A percentile compares a stretch with the other conserved stretches of the same genome.
Evolutionary conservation across 1,140 invertebrate genomes (phyloP).

Genomic region (Drosophila setifemur): DNA sequence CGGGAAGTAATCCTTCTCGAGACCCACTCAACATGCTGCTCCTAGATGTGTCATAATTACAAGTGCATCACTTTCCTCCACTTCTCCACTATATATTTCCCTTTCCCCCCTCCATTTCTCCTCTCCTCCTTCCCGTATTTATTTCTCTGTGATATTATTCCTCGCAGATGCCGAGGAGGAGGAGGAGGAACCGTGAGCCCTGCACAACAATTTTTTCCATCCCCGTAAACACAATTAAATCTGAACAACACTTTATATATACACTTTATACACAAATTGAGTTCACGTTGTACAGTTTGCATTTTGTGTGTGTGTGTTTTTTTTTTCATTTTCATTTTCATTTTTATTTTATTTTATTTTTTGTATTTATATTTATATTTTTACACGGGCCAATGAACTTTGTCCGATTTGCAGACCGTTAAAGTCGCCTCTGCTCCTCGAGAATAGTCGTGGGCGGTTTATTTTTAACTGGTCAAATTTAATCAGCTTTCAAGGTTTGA

Average conservation of each 20-base stretch:
- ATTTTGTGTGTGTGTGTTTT: too few relatives aligned
- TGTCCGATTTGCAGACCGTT: neutral
- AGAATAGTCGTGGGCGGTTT: too few relatives aligned
- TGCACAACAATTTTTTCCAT: slow-evolving; percentile 17
- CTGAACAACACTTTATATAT: slow-evolving; percentile 19
- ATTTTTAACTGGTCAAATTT: too few relatives aligned
- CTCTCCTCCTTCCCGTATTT: neutral
- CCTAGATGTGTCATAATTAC: neutral
- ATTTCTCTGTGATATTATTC: too few relatives aligned
- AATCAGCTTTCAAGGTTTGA: too few relatives aligned
- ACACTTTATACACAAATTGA: neutral
- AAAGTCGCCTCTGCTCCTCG: too few relatives aligned
- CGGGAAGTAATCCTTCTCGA: slow-evolving; percentile 39
- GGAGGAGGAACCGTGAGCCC: neutral
- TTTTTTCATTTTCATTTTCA: too few relatives aligned
- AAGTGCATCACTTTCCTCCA: too few relatives aligned
- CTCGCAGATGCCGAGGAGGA: neutral
- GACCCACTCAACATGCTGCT: slow-evolving; percentile 12
- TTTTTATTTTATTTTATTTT: too few relatives aligned
- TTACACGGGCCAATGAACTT: neutral
- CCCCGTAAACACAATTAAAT: slow-evolving; percentile 31
- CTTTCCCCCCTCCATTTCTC: neutral
- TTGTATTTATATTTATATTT: too few relatives aligned
- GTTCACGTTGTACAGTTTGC: slow-evolving; percentile 1
- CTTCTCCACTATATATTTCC: neutral